phyloP scores from a whole-genome alignment of 2,797 vertebrate species.

The Anas bahamensis region DNA sequence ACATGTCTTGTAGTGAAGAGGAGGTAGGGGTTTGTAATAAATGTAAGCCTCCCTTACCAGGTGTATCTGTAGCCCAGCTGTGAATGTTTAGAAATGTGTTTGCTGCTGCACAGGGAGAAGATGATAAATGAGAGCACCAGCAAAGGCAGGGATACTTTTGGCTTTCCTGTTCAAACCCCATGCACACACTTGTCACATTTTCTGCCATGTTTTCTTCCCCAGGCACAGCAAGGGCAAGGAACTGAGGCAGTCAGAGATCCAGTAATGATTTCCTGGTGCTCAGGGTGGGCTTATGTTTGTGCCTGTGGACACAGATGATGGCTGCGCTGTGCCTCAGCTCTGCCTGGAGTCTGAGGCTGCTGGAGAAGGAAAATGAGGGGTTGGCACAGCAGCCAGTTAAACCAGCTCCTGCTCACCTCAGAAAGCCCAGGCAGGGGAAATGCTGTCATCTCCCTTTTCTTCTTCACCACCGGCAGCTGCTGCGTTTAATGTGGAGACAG shows the following conservation, averaged over 20 bases:
- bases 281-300: not conserved
- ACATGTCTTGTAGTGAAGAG: not conserved
- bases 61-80: not conserved
- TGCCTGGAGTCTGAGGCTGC: not conserved
- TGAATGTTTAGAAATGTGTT: not conserved
- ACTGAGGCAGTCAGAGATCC: not conserved
- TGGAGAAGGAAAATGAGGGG: not conserved
- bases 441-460: not conserved
- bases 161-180: not conserved
- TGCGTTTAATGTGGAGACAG: not conserved
- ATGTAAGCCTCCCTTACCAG: not conserved
- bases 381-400: not conserved
- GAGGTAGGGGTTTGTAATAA: not conserved
- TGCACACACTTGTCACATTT: not conserved
- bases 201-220: not conserved
- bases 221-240: not conserved
- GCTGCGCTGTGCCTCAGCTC: not conserved
- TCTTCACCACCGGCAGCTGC: not conserved
- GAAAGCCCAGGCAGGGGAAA: not conserved
- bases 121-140: not conserved
- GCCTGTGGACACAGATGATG: not conserved
- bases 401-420: not conserved
- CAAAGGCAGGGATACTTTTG: not conserved
- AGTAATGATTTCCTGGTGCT: not conserved
- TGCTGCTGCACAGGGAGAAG: fast-evolving